phyloP scores from a whole-genome alignment of 2,888 invertebrate genomes.

The Maniola hyperantus region DNA sequence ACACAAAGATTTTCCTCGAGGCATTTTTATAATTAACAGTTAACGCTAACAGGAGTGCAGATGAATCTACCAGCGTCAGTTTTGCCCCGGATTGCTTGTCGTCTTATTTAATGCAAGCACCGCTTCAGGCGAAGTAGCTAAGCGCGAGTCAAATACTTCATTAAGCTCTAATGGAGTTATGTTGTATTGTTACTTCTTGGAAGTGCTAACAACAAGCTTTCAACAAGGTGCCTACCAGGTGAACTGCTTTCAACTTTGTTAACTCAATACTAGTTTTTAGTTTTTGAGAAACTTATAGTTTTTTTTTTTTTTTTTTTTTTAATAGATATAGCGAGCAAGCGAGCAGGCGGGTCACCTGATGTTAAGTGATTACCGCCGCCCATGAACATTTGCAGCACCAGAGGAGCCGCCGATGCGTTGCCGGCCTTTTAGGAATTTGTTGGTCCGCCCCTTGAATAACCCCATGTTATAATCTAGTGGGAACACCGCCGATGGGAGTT shows the following conservation, averaged over 20 bases:
- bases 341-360: too few species aligned
- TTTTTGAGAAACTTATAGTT: too few species aligned
- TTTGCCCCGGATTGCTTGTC: neutral
- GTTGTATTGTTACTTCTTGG: neutral
- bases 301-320: neutral
- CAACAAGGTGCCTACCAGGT: neutral
- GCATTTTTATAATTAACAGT: constrained; percentile 1
- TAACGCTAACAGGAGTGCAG: constrained; percentile 7
- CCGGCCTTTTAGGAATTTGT: too few species aligned
- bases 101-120: constrained; percentile 5
- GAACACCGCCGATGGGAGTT: too few species aligned
- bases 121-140: neutral
- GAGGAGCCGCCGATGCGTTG: too few species aligned
- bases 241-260: neutral
- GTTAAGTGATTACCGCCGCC: too few species aligned
- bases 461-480: too few species aligned
- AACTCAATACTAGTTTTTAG: too few species aligned
- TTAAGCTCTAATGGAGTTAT: neutral
- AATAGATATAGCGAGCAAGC: too few species aligned
- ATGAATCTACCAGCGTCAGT: constrained; percentile 1
- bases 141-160: constrained; percentile 10
- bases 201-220: neutral
- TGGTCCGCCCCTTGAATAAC: too few species aligned
- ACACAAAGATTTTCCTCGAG: neutral
- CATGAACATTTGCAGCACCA: too few species aligned